Evolutionary conservation across 2,888 invertebrate genomes (phyloP).

Genomic region (Diploptera punctata): DNA sequence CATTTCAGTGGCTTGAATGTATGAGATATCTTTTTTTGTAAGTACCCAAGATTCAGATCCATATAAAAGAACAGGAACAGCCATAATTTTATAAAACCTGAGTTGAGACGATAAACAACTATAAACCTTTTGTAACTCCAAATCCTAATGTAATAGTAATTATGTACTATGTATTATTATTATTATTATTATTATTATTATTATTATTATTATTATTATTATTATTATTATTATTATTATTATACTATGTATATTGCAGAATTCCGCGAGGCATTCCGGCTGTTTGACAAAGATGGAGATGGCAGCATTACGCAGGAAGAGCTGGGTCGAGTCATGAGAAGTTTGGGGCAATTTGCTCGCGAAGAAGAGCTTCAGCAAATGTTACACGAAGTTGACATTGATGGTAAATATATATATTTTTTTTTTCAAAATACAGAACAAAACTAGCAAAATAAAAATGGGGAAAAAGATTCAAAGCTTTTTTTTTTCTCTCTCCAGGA

Average conservation of each 20-base stretch:
- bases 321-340: conserved; percentile 84
- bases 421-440: background rate
- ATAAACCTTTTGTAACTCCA: background rate
- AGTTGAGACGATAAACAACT: no score
- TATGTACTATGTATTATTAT: no score
- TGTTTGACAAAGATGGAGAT: conserved; percentile 89
- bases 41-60: no score
- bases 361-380: conserved; percentile 87
- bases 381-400: conserved; percentile 83
- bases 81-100: no score
- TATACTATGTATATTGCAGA: conserved; percentile 67
- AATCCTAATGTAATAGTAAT: background rate
- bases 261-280: conserved; percentile 84
- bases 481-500: no score
- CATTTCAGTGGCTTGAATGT: no score
- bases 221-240: background rate
- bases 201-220: conserved; percentile 7
- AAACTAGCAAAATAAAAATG: no score
- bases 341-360: conserved; percentile 84
- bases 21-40: no score
- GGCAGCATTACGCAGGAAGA: conserved; percentile 89
- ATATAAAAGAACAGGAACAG: no score
- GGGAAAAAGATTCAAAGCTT: no score
- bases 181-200: conserved; percentile 1
- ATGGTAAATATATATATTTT: conserved; percentile 68